Percentiles rank a stretch among this genome's conserved stretches.
Evolutionary conservation across 2,888 invertebrate species (phyloP).

Genomic region (Trypoxylon attenuatum): DNA sequence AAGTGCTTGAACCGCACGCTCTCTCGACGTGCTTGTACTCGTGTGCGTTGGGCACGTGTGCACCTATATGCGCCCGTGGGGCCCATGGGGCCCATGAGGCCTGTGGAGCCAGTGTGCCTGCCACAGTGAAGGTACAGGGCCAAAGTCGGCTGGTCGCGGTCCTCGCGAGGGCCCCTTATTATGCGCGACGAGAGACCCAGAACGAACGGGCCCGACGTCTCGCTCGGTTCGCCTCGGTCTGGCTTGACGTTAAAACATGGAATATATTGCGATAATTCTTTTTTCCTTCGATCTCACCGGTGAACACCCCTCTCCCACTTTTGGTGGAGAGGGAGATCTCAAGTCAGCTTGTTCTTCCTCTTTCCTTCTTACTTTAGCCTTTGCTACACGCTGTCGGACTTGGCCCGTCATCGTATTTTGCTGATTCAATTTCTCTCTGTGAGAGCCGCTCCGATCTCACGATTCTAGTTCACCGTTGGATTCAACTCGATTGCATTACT

Average conservation of each 20-base stretch:
- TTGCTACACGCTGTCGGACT: background rate
- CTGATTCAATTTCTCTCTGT: no score
- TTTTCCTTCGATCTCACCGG: conserved; percentile 44
- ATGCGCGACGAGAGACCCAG: conserved; percentile 55
- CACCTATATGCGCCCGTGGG: conserved; percentile 30
- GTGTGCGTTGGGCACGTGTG: conserved; percentile 11
- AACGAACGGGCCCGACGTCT: conserved; percentile 46
- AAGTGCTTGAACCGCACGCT: conserved; percentile 63
- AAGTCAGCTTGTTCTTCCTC: background rate
- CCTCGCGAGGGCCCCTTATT: conserved; percentile 52
- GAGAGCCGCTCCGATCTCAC: no score
- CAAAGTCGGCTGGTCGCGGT: conserved; percentile 47
- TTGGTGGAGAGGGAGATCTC: background rate
- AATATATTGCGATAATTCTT: conserved; percentile 61
- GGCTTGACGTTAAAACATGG: conserved; percentile 50
- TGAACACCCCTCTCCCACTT: background rate
- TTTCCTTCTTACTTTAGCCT: conserved; percentile 24
- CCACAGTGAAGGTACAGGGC: conserved; percentile 36
- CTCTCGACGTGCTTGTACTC: conserved; percentile 51
- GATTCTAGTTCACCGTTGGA: no score
- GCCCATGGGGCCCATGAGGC: conserved; percentile 28
- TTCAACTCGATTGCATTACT: no score
- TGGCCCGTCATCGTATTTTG: background rate
- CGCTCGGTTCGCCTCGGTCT: conserved; percentile 33
- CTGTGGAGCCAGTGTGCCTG: background rate